These are phyloP conservation scores for Tipula confusa DNA, from an alignment of 2,888 invertebrate genomes.

Conservation along the genomic window DNA sequence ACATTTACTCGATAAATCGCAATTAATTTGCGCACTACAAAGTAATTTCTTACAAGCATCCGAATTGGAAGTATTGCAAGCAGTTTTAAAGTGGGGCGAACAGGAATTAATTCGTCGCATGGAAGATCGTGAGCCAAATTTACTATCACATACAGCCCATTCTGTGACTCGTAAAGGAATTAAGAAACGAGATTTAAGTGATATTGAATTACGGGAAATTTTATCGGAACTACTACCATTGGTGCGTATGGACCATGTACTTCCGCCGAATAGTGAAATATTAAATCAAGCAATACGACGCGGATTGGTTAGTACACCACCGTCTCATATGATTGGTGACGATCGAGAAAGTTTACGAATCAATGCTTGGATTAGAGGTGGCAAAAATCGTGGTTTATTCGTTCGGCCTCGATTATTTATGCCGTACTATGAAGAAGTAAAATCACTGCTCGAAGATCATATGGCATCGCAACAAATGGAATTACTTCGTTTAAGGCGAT, in stretches of 20 bases:
- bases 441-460: constrained; percentile 79
- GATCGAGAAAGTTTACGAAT: constrained; percentile 59
- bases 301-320: constrained; percentile 75
- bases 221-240: constrained; percentile 77
- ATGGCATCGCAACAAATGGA: constrained; percentile 70
- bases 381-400: constrained; percentile 64
- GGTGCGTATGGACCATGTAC: constrained; percentile 83
- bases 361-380: constrained; percentile 77
- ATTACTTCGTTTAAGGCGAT: constrained; percentile 63
- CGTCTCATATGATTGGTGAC: constrained; percentile 80
- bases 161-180: constrained; percentile 81
- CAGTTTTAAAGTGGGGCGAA: constrained; percentile 86
- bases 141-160: constrained; percentile 89
- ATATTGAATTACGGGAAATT: constrained; percentile 79
- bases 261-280: constrained; percentile 78
- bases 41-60: constrained; percentile 78
- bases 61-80: constrained; percentile 83
- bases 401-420: constrained; percentile 86
- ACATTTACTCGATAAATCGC: constrained; percentile 70
- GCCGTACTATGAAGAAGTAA: constrained; percentile 93
- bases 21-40: constrained; percentile 68
- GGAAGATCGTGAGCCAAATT: constrained; percentile 86
- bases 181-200: constrained; percentile 75
- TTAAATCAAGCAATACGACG: constrained; percentile 63
- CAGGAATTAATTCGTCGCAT: constrained; percentile 74